Evolutionary conservation across 2,888 invertebrate genomes (phyloP), one percentile per base, ranked within the genome.

Genomic region (Hyposoter didymator): DNA sequence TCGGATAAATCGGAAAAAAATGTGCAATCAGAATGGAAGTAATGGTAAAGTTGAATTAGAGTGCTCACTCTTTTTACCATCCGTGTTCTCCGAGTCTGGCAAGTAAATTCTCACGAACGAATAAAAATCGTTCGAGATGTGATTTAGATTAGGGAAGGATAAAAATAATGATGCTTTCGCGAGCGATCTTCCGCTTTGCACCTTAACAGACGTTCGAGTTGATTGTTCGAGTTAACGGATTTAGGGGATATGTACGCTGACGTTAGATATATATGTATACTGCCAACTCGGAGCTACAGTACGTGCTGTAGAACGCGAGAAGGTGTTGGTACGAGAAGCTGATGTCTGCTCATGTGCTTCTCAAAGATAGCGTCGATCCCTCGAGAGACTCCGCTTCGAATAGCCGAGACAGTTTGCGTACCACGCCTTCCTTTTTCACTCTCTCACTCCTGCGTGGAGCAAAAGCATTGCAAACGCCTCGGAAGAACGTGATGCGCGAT

Each of bases 91-190:
- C n/a, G 45, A 19, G 35, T 39, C n/a, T 32, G 3, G 32, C n/a
- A 62, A 14, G 28, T 32, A 39, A n/a, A 52, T 79, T 55, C 84
- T 82, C 75, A 55, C 70, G 67, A 73, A 62, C 39, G 47, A 72
- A 78, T 49, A 43, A 82, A 82, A 85, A 55, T 76, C 75, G 80
- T 80, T 76, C 69, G 70, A 88, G 88, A 87, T 88, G 85, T 80
- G 88, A 86, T 85, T 87, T 86, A 87, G 88, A 88, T 87, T 88
- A 76, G 78, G 78, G 70, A 74, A 76, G 55, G 45, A 47, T 72
- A 59, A 32, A 79, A 85, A 84, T 80, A 76, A 64, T 22, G 70
- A 75, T 49, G 83, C 70, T 66, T 78, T 81, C 59, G 80, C 73
- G 67, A 72, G 79, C 82, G 82, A 82, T 84, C 84, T 78, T 78